Conservation (phyloP, 64 coral and sea anemone species). For the Dendronephthya gigantea region DNA sequence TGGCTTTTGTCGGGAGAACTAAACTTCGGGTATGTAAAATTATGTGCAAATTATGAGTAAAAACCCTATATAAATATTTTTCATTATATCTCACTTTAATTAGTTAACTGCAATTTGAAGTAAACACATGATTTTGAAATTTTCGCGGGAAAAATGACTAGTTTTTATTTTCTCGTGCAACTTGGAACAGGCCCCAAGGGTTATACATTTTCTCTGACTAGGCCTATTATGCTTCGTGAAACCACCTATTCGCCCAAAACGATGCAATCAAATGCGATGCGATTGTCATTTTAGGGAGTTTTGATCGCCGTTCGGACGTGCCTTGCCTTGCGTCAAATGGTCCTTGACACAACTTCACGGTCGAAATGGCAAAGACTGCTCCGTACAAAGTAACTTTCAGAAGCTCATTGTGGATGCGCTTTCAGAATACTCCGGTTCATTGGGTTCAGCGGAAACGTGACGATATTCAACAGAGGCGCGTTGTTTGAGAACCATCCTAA, state of each 20-base stretch:
- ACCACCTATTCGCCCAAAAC: background rate
- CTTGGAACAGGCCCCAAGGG: too few species aligned
- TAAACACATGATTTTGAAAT: too few species aligned
- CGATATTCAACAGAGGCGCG: slow-evolving; percentile 8
- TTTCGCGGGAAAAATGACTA: too few species aligned
- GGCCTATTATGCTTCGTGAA: too few species aligned
- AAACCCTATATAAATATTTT: too few species aligned
- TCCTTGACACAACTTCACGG: background rate
- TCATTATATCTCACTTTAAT: too few species aligned
- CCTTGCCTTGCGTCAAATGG: background rate
- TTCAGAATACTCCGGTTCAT: slow-evolving; percentile 29
- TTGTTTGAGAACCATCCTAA: background rate
- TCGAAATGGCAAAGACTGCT: background rate
- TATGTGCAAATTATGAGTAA: background rate
- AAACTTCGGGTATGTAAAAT: background rate
- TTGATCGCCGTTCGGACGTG: background rate
- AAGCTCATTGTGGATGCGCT: slow-evolving; percentile 24
- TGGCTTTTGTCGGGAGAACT: background rate
- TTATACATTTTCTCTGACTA: too few species aligned
- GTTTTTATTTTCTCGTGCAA: too few species aligned
- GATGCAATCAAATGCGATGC: background rate
- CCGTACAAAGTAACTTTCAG: slow-evolving; percentile 11
- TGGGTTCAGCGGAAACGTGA: slow-evolving; percentile 23
- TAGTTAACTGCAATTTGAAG: too few species aligned
- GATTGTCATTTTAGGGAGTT: background rate